Evolutionary conservation across 2,113 vertebrate species (phyloP), one percentile per base, ranked within the genome.

Genomic region (Xiphophorus couchianus): DNA sequence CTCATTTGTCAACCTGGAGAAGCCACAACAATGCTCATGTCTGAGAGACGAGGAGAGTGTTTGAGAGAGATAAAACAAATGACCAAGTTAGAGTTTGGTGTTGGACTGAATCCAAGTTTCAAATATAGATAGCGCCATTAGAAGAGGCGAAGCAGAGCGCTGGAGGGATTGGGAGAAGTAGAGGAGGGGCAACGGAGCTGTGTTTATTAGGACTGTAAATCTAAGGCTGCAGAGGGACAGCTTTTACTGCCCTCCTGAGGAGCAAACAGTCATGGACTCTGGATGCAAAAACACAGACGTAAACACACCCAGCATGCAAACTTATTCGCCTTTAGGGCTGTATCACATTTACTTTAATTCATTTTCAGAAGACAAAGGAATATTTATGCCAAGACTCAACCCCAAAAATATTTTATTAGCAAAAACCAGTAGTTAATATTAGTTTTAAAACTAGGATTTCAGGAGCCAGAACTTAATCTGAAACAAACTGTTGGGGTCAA

Each of bases 201-300:
- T 29, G 72, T 91, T 92, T 89, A 93, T 87, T 77, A 78, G 75
- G 73, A 79, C 75, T 89, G 81, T 91, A 91, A 90, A 92, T 88
- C 86, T 74, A 58, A 39, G 61, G 70, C 71, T 73, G 74, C 70
- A 70, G 84, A 77, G 77, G 82, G 88, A 86, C 69, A 72, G 82
- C 37, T 90, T 92, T 91, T 89, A 92, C 82, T 84, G 83, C 88
- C 69, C 83, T 83, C 81, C 61, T 81, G 84, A 89, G 82, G 88
- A 87, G 78, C 72, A 71, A 51, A 31, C 76, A 89, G 90, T 88
- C 86, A 86, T 79, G 64, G 81, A 80, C 74, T 65, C 69, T 44
- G 62, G 22, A 76, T 68, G 67, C 28, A 74, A 30, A 54, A 44
- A 70, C 22, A 69, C 44, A 31, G 3, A 31, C 25, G 25, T 10